Conservation (phyloP, 2,113 vertebrate species). For the Tyrannus savana region DNA sequence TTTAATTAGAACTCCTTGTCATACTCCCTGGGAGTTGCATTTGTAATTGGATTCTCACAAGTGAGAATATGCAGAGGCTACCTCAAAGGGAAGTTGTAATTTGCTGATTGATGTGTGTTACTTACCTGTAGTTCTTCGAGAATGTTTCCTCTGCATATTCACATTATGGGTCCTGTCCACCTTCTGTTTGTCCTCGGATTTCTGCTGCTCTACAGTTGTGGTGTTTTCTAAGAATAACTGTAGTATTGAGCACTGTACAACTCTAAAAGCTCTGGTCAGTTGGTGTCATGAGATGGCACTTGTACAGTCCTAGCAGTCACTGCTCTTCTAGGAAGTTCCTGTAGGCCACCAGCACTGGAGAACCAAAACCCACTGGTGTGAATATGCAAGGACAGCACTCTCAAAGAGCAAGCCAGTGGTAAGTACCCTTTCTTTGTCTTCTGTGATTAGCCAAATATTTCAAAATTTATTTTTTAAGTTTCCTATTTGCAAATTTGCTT, state of each 20-base stretch:
- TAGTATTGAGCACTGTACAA: neutral
- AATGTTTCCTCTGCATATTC: conserved; percentile 65
- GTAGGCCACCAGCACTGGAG: conserved; percentile 56
- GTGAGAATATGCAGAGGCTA: conserved; percentile 65
- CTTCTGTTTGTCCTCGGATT: neutral
- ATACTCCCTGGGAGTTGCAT: conserved; percentile 21
- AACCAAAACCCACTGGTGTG: conserved; percentile 54
- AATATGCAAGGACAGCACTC: conserved; percentile 69
- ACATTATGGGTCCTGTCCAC: conserved; percentile 35
- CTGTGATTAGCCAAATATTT: neutral
- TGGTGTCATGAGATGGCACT: neutral
- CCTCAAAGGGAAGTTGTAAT: conserved; percentile 15
- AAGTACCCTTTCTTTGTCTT: conserved; percentile 22
- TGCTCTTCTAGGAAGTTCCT: conserved; percentile 36
- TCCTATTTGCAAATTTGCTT: neutral
- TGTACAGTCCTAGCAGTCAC: conserved; percentile 34
- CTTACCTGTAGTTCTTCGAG: conserved; percentile 53
- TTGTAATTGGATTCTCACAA: conserved; percentile 63
- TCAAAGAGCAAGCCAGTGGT: conserved; percentile 43
- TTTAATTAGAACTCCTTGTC: conserved; percentile 60
- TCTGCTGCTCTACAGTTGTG: neutral
- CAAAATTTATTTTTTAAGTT: neutral
- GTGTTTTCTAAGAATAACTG: neutral
- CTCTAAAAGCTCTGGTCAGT: neutral
- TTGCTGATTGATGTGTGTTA: neutral